Evolutionary conservation across 2,113 vertebrate genomes (phyloP).

Genomic region (Phodopus roborovskii): DNA sequence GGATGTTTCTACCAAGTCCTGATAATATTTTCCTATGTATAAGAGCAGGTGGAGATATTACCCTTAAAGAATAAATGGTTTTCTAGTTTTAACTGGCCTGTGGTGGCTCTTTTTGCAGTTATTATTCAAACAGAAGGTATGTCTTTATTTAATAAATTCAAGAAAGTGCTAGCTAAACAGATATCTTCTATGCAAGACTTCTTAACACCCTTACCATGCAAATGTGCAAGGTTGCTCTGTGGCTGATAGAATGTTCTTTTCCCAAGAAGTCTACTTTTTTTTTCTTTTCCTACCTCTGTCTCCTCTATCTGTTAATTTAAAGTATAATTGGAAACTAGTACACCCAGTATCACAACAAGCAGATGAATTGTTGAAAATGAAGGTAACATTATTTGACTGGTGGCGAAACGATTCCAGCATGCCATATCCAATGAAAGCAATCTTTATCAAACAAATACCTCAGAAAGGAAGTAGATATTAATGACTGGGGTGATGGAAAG

Average conservation of each 20-base stretch:
- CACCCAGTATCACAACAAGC: background rate
- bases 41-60: background rate
- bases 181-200: background rate
- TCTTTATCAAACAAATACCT: background rate
- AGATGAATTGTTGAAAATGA: background rate
- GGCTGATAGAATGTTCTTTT: background rate
- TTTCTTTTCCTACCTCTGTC: background rate
- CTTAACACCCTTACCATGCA: background rate
- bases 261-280: too few relatives aligned
- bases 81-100: background rate
- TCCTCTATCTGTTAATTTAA: background rate
- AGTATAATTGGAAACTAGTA: background rate
- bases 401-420: background rate
- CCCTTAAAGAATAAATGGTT: background rate
- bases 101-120: background rate
- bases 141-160: background rate
- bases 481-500: background rate
- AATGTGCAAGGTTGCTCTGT: background rate
- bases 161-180: background rate
- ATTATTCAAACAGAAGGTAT: background rate
- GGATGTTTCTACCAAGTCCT: background rate
- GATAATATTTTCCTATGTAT: background rate
- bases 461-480: background rate
- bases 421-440: background rate
- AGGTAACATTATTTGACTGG: background rate